Conservation (phyloP, 2,797 vertebrate genomes). For the Danio tinwini region DNA sequence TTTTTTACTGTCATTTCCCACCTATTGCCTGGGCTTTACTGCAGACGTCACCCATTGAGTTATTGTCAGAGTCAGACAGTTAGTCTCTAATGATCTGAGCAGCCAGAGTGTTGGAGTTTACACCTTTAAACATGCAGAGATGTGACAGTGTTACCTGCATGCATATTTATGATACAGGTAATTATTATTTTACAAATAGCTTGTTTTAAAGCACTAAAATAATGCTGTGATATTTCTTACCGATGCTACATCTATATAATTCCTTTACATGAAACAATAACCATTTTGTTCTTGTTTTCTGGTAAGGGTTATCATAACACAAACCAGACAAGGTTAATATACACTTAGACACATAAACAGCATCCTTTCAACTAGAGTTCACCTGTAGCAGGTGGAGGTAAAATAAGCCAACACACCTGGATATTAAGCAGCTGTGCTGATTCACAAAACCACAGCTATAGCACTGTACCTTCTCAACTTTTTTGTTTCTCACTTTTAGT, state of each 20-base stretch:
- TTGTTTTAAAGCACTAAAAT: slow-evolving; percentile 7
- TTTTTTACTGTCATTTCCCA: slow-evolving; percentile 51
- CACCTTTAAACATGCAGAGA: slow-evolving; percentile 5
- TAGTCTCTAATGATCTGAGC: slow-evolving; percentile 19
- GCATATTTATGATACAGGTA: not conserved
- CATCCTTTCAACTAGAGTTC: slow-evolving; percentile 32
- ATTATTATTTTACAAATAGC: not conserved
- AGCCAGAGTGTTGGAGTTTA: slow-evolving; percentile 3
- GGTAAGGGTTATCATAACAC: not conserved
- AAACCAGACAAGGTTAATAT: slow-evolving; percentile 25
- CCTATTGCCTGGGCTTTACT: slow-evolving; percentile 38
- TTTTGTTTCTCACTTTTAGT: slow-evolving; percentile 10
- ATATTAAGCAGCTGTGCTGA: slow-evolving; percentile 37
- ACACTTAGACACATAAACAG: slow-evolving; percentile 25
- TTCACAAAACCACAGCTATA: slow-evolving; percentile 34
- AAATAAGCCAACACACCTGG: slow-evolving; percentile 43
- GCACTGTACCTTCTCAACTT: not conserved
- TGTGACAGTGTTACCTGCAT: not conserved
- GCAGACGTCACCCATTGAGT: slow-evolving; percentile 54
- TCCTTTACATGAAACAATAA: not conserved
- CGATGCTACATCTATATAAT: too few relatives aligned
- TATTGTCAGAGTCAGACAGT: slow-evolving; percentile 44
- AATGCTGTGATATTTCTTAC: not conserved
- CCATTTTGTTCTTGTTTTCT: not conserved
- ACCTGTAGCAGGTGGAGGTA: slow-evolving; percentile 55